Conservation (phyloP, 23 tunicate species). For the Trididemnum nubilum region DNA sequence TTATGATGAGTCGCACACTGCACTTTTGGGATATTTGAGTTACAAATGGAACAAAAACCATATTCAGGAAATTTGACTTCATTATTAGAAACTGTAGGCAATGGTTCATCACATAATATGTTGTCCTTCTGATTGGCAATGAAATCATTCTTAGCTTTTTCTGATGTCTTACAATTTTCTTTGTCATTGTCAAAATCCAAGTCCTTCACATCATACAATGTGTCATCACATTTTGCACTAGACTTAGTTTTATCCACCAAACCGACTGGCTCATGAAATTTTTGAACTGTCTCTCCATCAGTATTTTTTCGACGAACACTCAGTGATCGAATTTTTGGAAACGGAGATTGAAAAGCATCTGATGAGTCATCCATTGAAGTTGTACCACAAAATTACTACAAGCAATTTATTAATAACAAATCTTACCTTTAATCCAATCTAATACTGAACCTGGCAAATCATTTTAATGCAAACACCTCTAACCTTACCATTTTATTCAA, state of each 20-base stretch:
- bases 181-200: constrained; percentile 1
- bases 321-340: not conserved
- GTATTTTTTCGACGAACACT: not conserved
- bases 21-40: not conserved
- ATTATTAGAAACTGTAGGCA: not conserved
- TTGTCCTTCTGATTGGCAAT: not conserved
- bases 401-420: too few species aligned
- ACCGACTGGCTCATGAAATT: not conserved
- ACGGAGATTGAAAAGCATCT: constrained; percentile 6
- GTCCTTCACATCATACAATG: not conserved
- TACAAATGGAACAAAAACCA: constrained; percentile 15
- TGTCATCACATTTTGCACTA: constrained; percentile 1
- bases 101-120: not conserved
- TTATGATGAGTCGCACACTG: constrained; percentile 2
- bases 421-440: too few species aligned
- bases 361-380: constrained; percentile 21
- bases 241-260: too few species aligned
- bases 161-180: not conserved
- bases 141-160: not conserved
- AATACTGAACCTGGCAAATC: too few species aligned
- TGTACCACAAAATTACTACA: too few species aligned
- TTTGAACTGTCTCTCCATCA: not conserved
- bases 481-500: too few species aligned
- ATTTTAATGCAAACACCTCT: too few species aligned
- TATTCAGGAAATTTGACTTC: not conserved